phyloP scores from a whole-genome alignment of 2,797 vertebrate genomes.

The Carduelis carduelis region DNA sequence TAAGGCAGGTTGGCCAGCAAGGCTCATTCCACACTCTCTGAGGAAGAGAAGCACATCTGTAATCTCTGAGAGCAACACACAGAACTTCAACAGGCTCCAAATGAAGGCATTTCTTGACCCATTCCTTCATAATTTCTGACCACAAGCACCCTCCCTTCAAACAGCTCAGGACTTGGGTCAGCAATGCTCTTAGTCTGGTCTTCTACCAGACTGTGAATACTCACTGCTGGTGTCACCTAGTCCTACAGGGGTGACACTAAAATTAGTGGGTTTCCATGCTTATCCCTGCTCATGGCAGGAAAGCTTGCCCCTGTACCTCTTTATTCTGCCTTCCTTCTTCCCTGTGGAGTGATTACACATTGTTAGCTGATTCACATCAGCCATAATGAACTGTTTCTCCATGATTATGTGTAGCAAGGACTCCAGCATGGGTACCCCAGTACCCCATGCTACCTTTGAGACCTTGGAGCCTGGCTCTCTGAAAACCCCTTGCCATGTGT shows the following conservation, averaged over 20 bases:
- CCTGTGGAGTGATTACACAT: neutral
- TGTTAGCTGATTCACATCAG: neutral
- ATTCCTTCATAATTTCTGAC: neutral
- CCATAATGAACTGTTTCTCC: neutral
- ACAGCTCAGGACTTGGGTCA: neutral
- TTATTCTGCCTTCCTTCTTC: neutral
- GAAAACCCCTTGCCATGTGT: fast-evolving
- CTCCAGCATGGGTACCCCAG: too few relatives aligned
- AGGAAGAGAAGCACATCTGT: neutral
- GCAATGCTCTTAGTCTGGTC: neutral
- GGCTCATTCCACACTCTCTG: neutral
- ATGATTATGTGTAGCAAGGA: neutral
- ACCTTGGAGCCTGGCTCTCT: neutral
- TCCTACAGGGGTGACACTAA: neutral
- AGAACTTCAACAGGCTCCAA: neutral
- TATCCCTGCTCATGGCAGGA: neutral
- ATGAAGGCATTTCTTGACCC: neutral
- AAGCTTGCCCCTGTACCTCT: neutral
- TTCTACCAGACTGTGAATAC: neutral
- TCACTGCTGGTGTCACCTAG: neutral
- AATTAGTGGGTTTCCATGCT: neutral
- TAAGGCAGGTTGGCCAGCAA: neutral
- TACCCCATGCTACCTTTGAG: neutral
- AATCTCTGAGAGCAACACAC: neutral
- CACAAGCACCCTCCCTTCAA: neutral